Evolutionary conservation across 2,888 invertebrate species (phyloP).

Genomic region (Nowickia ferox): DNA sequence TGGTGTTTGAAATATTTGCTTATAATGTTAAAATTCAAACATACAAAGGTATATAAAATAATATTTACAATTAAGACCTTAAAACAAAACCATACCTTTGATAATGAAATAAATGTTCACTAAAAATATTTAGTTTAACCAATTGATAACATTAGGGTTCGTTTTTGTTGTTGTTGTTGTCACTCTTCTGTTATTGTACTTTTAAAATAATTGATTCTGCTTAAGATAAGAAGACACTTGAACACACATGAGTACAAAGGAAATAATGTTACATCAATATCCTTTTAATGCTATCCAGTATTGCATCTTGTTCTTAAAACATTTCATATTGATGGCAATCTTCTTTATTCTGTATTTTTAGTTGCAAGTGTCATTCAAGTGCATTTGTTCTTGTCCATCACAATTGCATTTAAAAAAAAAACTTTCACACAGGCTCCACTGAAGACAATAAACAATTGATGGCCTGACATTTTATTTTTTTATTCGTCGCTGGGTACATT

Average conservation of each 20-base stretch:
- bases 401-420: conserved; percentile 3
- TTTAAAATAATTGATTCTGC: conserved; percentile 62
- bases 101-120: not conserved
- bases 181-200: conserved; percentile 9
- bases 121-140: conserved; percentile 41
- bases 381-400: conserved; percentile 64
- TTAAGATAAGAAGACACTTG: conserved; percentile 27
- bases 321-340: conserved; percentile 46
- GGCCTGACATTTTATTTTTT: conserved; percentile 57
- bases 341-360: conserved; percentile 16
- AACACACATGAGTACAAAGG: not conserved
- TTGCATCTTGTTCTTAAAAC: conserved; percentile 20
- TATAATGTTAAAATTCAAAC: not conserved
- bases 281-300: conserved; percentile 59
- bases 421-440: conserved; percentile 33
- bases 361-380: conserved; percentile 68
- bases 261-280: conserved; percentile 45
- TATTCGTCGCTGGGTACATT: conserved; percentile 23
- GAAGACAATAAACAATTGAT: conserved; percentile 66
- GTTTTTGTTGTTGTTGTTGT: conserved; percentile 33
- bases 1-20: not conserved
- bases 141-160: conserved; percentile 50
- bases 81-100: not conserved
- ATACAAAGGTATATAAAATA: no score
- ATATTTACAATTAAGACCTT: no score